Evolutionary conservation across 2,113 vertebrate genomes (phyloP), one percentile per base, ranked within the genome.

Genomic region (Erythrolamprus reginae): DNA sequence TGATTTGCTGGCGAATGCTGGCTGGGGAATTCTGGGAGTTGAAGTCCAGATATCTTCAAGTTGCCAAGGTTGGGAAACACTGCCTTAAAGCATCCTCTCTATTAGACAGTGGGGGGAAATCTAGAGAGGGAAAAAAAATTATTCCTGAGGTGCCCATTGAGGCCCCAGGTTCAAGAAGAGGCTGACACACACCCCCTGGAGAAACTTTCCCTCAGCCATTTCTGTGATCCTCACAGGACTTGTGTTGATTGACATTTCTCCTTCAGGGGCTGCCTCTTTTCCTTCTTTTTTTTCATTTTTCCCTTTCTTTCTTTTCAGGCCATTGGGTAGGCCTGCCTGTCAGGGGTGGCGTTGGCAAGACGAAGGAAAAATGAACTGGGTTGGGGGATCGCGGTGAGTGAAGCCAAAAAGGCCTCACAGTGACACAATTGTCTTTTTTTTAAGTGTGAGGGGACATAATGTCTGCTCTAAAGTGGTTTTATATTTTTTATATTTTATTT

Each of bases 341-440:
- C 4, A 21, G 38, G 53, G 77, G 21, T 53, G 15, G 33, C 23
- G 1, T 8, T 51, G 6, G 52, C 38, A 8, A 10, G 3, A 0
- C 8, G 84, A 56, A 87, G 70, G 8, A 93, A 93, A 93, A 87
- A 98, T 99, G 98, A 99, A 99, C 52, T 98, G 98, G 98, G 97
- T 98, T 0, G 98, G 98, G 0, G 98, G 98, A 48, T 97, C 97
- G 58, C 96, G 98, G 98, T 98, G 95, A 97, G 97, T 96, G 26
- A 90, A 87, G 33, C 70, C 17, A 21, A 28, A 65, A 33, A 90
- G 28, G 10, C 15, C 1, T 70, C 33, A 28, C 10, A 42, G 5
- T 61, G 50, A n/a, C 33, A 52, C 6, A 26, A n/a, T 7, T 50
- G 83, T 13, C 28, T n/a, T 87, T 7, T 77, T 42, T 77, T 21